Base-by-base conservation (phyloP, 1,140 invertebrate species). In the Drosophila nikananu region DNA sequence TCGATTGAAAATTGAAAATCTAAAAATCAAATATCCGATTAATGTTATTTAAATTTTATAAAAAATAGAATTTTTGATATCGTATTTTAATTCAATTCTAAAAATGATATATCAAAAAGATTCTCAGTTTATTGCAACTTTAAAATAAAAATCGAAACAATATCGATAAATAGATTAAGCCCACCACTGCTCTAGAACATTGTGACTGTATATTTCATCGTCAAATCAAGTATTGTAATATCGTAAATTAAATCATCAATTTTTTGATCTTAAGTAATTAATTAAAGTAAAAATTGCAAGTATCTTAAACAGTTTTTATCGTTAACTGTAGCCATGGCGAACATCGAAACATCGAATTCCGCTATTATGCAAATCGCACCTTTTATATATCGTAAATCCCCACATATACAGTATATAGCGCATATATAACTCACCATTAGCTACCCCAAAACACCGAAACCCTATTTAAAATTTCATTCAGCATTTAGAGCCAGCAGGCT, bases 401-500 rank as follows among this genome's bases (percentile, higher is more conserved):
- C 62, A 30, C 42, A 39, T 15, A 12, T 32, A 30, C 8, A 30
- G 9, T 30, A 23, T 30, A 61, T 65, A 21, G 17, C 52, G 15
- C n/a, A n/a, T 37, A 58, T 49, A 27, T 67, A 55, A 10, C 25
- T 23, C 46, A 39, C 66, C 54, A 73, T 55, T 60, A 55, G 52
- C 58, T 37, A 52, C 44, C 42, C 48, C 5, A 13, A 48, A 25
- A 77, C 63, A 59, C 63, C 23, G 21, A 58, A 32, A 41, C 44
- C 39, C 32, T 21, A 37, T 70, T 49, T 49, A 35, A 67, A 48
- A 25, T 51, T 41, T 35, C 44, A 48, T 64, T 57, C 46, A n/a
- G 62, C 80, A 80, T 67, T 51, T 80, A 89, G 72, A 61, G 80
- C 81, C 84, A 87, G 84, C 84, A 89, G 83, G 77, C 55, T 64